Conservation (phyloP, 2,888 invertebrate species). For the Cosmorhoe ocellata region DNA sequence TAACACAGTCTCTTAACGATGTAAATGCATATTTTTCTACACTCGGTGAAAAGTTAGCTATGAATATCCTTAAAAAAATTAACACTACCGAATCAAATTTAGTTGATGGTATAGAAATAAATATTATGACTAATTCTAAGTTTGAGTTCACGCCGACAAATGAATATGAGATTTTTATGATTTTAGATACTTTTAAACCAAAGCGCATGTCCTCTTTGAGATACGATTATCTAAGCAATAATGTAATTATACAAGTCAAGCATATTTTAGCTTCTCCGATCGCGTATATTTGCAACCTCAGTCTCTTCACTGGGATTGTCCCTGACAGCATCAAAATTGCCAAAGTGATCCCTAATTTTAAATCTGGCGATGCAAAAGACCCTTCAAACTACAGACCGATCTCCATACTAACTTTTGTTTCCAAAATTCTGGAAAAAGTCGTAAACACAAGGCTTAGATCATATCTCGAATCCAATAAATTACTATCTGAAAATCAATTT, state of each 20-base stretch:
- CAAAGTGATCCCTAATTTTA: not conserved
- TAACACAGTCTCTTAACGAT: constrained; percentile 1
- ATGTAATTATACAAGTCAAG: constrained; percentile 1
- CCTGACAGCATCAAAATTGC: constrained; percentile 6
- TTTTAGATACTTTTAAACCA: constrained; percentile 1
- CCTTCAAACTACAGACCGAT: constrained; percentile 13
- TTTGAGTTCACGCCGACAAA: constrained; percentile 9
- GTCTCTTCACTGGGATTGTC: constrained; percentile 6
- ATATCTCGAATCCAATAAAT: constrained; percentile 8
- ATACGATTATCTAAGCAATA: not conserved
- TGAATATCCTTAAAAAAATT: not conserved
- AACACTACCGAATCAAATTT: constrained; percentile 5
- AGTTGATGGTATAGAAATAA: constrained; percentile 1
- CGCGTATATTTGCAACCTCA: constrained; percentile 8
- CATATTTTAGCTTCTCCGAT: constrained; percentile 6
- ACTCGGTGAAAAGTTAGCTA: constrained; percentile 10
- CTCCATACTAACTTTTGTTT: not conserved
- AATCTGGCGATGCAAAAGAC: constrained; percentile 3
- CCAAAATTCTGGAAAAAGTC: constrained; percentile 8
- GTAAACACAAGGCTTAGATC: not conserved
- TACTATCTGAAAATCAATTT: constrained; percentile 7
- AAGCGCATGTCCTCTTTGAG: not conserved
- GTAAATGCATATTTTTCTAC: constrained; percentile 4
- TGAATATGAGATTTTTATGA: constrained; percentile 3
- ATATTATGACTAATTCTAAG: not conserved